Percentiles rank a stretch among this genome's conserved stretches.
phyloP scores from a whole-genome alignment of 2,888 invertebrate species.

The Endotricha flammealis region DNA sequence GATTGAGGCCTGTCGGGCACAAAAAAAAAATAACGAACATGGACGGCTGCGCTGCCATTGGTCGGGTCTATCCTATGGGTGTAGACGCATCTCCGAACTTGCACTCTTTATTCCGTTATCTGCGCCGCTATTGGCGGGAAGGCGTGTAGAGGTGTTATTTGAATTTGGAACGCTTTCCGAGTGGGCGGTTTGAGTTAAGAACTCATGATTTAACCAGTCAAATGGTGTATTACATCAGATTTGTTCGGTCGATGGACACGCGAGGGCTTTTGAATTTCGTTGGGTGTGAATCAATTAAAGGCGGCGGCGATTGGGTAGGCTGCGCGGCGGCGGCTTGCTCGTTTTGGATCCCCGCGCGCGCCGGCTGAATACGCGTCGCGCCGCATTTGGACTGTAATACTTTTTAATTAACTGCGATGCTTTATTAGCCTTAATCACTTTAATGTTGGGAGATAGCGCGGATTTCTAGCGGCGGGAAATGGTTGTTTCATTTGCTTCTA shows the following conservation, averaged over 20 bases:
- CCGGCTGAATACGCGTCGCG: constrained; percentile 32
- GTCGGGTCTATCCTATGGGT: constrained; percentile 42
- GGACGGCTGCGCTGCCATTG: constrained; percentile 58
- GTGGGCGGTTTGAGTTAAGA: constrained; percentile 60
- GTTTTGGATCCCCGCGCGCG: constrained; percentile 41
- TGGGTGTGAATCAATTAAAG: constrained; percentile 70
- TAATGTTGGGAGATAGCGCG: constrained; percentile 58
- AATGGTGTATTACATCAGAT: constrained; percentile 52
- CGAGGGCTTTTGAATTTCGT: constrained; percentile 51
- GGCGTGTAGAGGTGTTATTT: constrained; percentile 54
- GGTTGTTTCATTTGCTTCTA: constrained; percentile 8
- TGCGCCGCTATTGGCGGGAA: constrained; percentile 45
- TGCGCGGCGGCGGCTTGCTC: constrained; percentile 41
- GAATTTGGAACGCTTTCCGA: constrained; percentile 62
- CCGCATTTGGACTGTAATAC: constrained; percentile 37
- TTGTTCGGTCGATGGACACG: constrained; percentile 37
- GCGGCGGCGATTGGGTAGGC: constrained; percentile 58
- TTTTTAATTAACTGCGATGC: constrained; percentile 76
- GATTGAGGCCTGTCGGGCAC: constrained; percentile 43
- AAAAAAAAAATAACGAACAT: constrained; percentile 61
- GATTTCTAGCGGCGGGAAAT: constrained; percentile 22
- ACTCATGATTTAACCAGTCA: constrained; percentile 64
- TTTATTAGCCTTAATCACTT: constrained; percentile 62
- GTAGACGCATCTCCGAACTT: constrained; percentile 38
- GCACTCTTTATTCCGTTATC: constrained; percentile 52